A percentile compares a stretch with the other conserved stretches of the same genome.
phyloP scores from a whole-genome alignment of 2,113 vertebrate genomes.

The Vulpes ferrilata region DNA sequence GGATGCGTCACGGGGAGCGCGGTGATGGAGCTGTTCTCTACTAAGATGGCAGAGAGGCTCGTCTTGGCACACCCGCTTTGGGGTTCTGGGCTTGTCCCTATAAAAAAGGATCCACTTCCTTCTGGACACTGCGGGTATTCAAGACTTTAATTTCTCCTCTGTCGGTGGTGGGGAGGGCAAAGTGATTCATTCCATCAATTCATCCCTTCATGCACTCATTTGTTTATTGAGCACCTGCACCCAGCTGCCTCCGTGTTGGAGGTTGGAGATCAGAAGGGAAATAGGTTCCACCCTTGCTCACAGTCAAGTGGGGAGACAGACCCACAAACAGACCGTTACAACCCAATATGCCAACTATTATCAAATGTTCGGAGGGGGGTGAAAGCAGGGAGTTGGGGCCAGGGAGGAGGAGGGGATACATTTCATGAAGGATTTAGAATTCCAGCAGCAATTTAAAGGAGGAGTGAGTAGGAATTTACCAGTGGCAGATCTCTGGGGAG shows the following conservation, averaged over 20 bases:
- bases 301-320: background rate
- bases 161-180: accelerated
- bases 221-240: background rate
- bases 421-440: background rate
- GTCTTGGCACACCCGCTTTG: background rate
- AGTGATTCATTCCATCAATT: background rate
- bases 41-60: background rate
- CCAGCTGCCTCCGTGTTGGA: background rate
- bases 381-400: background rate
- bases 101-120: background rate
- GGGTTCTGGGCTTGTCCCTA: background rate
- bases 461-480: background rate
- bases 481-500: background rate
- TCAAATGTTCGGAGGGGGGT: background rate
- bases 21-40: background rate
- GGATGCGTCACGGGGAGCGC: background rate
- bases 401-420: background rate
- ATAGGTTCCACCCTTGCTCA: background rate
- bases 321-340: background rate
- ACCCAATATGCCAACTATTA: background rate
- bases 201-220: background rate
- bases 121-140: background rate
- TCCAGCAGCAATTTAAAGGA: background rate
- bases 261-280: background rate
- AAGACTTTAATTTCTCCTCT: background rate